Conservation (phyloP, 2,113 vertebrate genomes). For the Neopipo cinnamomea region DNA sequence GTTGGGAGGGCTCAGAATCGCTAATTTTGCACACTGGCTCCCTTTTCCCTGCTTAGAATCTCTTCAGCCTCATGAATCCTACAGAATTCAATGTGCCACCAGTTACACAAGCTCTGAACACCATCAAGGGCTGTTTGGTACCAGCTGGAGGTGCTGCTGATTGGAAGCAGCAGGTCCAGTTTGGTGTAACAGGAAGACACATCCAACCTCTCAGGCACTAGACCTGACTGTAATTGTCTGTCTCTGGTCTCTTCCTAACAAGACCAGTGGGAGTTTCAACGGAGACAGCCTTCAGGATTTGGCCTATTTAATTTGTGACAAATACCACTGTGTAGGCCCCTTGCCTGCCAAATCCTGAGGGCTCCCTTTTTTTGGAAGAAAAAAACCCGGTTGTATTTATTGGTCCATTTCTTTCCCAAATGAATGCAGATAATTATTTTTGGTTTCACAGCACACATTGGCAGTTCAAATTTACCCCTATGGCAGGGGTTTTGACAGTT, state of each 20-base stretch:
- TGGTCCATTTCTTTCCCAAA: not conserved
- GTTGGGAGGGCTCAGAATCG: not conserved
- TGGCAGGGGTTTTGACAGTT: not conserved
- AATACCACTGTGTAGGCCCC: not conserved
- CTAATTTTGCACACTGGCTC: not conserved
- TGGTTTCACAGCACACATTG: not conserved
- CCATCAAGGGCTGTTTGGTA: not conserved
- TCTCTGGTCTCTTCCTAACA: not conserved
- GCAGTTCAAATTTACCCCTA: not conserved
- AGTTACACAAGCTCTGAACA: not conserved
- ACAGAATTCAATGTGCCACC: not conserved
- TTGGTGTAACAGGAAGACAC: accelerated
- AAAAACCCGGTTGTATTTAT: not conserved
- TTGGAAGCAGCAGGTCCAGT: not conserved
- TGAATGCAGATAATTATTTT: not conserved
- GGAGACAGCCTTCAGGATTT: not conserved
- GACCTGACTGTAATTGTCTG: not conserved
- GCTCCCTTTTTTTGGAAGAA: not conserved
- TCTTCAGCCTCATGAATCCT: not conserved
- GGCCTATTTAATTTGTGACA: not conserved
- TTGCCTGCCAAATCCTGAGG: not conserved
- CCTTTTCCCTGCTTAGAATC: not conserved
- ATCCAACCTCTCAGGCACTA: not conserved
- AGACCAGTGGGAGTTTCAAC: not conserved
- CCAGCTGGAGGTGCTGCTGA: not conserved